Evolutionary conservation across 2,113 vertebrate species (phyloP).

Genomic region (Prunella himalayana): DNA sequence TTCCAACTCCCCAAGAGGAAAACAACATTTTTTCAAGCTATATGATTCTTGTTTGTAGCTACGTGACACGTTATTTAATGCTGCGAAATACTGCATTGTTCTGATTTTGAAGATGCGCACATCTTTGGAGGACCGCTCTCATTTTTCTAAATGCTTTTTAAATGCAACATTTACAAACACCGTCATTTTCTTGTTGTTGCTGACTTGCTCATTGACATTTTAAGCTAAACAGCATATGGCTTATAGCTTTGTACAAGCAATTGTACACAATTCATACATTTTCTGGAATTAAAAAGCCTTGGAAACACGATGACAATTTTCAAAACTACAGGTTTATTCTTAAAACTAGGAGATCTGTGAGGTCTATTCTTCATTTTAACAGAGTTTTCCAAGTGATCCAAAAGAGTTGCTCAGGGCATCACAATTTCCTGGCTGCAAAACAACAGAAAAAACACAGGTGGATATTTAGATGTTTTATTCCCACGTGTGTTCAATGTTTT

Average conservation of each 20-base stretch:
- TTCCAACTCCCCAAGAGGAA: conserved; percentile 33
- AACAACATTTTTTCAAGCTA: conserved; percentile 30
- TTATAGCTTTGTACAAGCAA: conserved; percentile 42
- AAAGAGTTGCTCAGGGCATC: neutral
- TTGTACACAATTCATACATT: conserved; percentile 34
- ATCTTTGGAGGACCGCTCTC: neutral
- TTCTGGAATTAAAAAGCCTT: conserved; percentile 16
- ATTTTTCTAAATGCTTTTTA: conserved; percentile 43
- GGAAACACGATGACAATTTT: conserved; percentile 12
- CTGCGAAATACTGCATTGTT: conserved; percentile 12
- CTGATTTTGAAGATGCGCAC: neutral
- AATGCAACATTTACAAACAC: conserved; percentile 58
- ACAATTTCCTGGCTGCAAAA: neutral
- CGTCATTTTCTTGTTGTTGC: conserved; percentile 51
- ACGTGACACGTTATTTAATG: conserved; percentile 30
- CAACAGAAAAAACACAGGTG: neutral
- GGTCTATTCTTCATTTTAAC: conserved; percentile 1
- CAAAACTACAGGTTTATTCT: conserved; percentile 13
- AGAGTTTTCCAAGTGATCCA: neutral
- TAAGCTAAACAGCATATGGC: conserved; percentile 59
- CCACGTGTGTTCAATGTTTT: neutral
- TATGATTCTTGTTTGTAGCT: conserved; percentile 48
- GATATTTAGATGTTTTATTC: neutral
- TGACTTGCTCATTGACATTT: conserved; percentile 44
- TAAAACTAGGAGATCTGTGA: neutral